Evolutionary conservation across 2,113 vertebrate species (phyloP).

Genomic region (Tyrannus savana): DNA sequence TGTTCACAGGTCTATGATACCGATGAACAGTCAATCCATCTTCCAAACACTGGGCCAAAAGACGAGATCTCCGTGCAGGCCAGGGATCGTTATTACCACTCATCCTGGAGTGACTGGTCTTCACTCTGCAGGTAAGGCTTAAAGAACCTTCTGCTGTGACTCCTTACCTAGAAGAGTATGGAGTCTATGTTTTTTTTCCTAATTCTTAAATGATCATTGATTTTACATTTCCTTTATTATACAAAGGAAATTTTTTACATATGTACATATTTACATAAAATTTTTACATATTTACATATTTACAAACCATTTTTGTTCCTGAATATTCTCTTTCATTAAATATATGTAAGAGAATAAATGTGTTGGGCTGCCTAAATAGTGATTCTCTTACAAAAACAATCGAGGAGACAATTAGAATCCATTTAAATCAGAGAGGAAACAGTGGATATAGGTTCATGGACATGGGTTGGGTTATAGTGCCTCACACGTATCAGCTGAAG

Average conservation of each 20-base stretch:
- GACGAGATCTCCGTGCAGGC: slow-evolving; percentile 52
- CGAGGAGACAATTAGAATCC: background rate
- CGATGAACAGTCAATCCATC: background rate
- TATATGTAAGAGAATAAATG: background rate
- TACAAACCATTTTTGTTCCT: background rate
- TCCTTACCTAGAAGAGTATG: background rate
- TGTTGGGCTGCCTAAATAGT: background rate
- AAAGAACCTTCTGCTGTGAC: background rate
- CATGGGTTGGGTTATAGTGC: background rate
- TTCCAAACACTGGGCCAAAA: background rate
- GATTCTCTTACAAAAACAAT: background rate
- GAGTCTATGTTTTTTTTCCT: background rate
- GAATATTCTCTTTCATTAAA: background rate
- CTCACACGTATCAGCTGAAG: background rate
- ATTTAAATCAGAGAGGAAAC: background rate
- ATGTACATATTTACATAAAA: no score
- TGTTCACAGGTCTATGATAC: background rate
- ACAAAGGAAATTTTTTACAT: no score
- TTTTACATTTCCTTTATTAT: background rate
- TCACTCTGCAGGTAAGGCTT: slow-evolving; percentile 44
- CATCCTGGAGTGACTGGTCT: slow-evolving; percentile 70
- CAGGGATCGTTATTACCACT: slow-evolving; percentile 67
- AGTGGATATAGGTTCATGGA: background rate
- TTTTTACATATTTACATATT: no score
- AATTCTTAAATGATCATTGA: background rate